phyloP scores from a whole-genome alignment of 2,888 invertebrate species.

The Adelphocoris suturalis region DNA sequence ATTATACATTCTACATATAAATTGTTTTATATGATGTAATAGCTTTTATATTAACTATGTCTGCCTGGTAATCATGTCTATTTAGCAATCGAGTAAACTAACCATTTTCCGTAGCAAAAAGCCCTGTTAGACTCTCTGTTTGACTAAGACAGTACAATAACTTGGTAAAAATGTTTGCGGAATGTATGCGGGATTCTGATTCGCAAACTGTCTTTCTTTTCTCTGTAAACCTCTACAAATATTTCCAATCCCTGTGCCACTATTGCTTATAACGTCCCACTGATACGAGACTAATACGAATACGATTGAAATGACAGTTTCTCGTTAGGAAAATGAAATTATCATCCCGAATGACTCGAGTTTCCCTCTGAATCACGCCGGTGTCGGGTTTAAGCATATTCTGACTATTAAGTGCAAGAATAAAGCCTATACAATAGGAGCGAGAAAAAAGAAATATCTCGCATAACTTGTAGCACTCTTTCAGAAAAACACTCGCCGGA shows the following conservation, averaged over 20 bases:
- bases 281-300: neutral
- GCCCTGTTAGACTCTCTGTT: too few relatives aligned
- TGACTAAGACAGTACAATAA: too few relatives aligned
- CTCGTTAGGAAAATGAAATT: neutral
- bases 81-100: too few relatives aligned
- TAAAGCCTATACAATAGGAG: neutral
- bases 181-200: too few relatives aligned
- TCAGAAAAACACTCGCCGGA: conserved; percentile 51
- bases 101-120: too few relatives aligned
- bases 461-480: conserved; percentile 52
- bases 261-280: neutral
- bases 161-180: too few relatives aligned
- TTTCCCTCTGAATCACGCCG: neutral
- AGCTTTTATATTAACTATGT: too few relatives aligned
- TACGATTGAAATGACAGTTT: neutral
- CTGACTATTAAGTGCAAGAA: neutral
- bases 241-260: neutral
- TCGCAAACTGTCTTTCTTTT: too few relatives aligned
- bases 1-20: too few relatives aligned
- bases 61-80: too few relatives aligned
- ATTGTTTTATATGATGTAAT: too few relatives aligned
- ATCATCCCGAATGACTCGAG: neutral
- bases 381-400: neutral
- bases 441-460: conserved; percentile 5
- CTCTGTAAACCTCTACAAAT: too few relatives aligned